Base-by-base conservation (phyloP, 1,140 invertebrate species). In the Trichonephila clavipes region DNA sequence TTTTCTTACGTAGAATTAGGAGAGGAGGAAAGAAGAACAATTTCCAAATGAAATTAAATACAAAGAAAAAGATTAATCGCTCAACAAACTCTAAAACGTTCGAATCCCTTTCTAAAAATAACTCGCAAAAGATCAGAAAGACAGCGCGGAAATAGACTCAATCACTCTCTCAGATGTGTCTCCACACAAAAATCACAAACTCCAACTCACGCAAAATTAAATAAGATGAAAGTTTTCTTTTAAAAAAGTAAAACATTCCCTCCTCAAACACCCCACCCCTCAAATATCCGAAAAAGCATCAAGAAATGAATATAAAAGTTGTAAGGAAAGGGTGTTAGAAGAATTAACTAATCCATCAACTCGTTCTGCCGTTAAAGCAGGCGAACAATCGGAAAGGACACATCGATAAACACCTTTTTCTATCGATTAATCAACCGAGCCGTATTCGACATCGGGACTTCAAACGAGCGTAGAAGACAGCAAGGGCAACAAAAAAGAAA, bases 301-400 rank as follows among this genome's bases (percentile, higher is more conserved):
- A 61, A 62, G 85, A 87, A 12, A 62, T 61, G n/a, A n/a, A 85
- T 51, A 59, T 64, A 85, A 85, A 85, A 59, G 44, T 61, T 59
- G 44, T 51, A 59, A 69, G 16, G 69, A 93, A 93, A 88, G 28
- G 81, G 92, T 82, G 86, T 93, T 93, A 93, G 85, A 93, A 82
- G 85, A 93, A 93, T 93, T 93, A 93, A 93, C 92, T 88, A 93
- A 93, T 93, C 92, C 92, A 93, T 93, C 92, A 93, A 82, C 44
- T n/a, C 64, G 6, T 44, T 28, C 14, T n/a, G 6, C 18, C 8
- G 44, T 58, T 82, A 62, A 40, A 87, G 82, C 69, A 61, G 51
- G 28, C 51, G 81, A 77, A 82, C 92, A 93, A 93, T 93, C 92
- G 92, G 66, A 82, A 62, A 81, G 19, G 92, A 93, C 92, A 88